Evolutionary conservation across 2,888 invertebrate species (phyloP).

Genomic region (Patella depressa): DNA sequence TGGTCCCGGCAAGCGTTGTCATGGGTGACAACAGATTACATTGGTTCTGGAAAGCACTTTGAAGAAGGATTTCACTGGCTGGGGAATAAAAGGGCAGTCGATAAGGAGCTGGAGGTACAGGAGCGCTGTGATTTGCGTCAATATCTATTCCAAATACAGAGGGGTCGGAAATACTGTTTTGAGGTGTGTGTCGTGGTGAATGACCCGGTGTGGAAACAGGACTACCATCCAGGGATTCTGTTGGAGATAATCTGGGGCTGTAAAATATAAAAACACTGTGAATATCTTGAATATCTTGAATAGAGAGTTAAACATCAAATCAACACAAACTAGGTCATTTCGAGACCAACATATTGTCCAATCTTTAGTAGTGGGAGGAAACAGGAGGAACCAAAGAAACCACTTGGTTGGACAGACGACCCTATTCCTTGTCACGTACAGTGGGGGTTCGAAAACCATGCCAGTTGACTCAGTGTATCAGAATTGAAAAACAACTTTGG

Average conservation of each 20-base stretch:
- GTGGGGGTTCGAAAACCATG: no score
- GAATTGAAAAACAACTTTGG: background rate
- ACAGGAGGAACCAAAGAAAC: no score
- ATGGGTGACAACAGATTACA: slow-evolving; percentile 8
- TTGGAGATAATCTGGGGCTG: slow-evolving; percentile 52
- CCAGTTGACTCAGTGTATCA: background rate
- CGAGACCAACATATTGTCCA: no score
- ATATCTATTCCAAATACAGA: slow-evolving; percentile 35
- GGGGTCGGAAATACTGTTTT: slow-evolving; percentile 52
- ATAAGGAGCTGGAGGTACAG: background rate
- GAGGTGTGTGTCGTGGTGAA: slow-evolving; percentile 46
- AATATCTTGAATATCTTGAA: no score
- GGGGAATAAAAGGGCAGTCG: background rate
- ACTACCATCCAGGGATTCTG: slow-evolving; percentile 58
- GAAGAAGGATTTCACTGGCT: background rate
- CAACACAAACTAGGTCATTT: no score
- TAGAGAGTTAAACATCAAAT: no score
- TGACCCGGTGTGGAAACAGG: slow-evolving; percentile 60
- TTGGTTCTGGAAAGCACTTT: slow-evolving; percentile 10
- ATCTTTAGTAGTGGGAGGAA: no score
- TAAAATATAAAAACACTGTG: slow-evolving; percentile 11
- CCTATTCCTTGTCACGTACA: no score
- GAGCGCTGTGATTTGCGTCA: slow-evolving; percentile 15
- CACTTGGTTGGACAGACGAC: no score
- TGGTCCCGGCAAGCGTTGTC: background rate